Evolutionary conservation across 2,888 invertebrate genomes (phyloP).

Genomic region (Orgyia antiqua): DNA sequence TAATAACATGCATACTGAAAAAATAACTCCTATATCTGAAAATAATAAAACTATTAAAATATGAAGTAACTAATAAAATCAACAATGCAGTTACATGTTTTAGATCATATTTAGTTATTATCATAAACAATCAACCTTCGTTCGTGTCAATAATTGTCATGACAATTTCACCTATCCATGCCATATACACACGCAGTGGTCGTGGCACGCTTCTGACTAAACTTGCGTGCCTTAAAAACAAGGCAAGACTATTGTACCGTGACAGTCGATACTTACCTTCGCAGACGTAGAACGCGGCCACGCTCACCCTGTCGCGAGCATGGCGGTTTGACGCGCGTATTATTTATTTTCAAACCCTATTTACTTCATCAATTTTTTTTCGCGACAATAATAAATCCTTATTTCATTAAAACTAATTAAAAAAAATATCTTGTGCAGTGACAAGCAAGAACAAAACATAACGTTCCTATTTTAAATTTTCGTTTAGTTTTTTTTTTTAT

Average conservation of each 20-base stretch:
- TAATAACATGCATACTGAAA: no score
- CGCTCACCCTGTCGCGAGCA: slow-evolving; percentile 38
- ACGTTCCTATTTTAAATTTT: slow-evolving; percentile 25
- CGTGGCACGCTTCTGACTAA: slow-evolving; percentile 34
- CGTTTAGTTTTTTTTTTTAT: slow-evolving; percentile 10
- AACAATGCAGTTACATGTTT: no score
- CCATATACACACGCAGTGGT: slow-evolving; percentile 13
- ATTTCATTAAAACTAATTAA: slow-evolving; percentile 1
- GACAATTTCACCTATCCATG: slow-evolving; percentile 46
- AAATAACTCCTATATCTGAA: no score
- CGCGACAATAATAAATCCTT: slow-evolving; percentile 3
- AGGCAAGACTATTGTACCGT: slow-evolving; percentile 46
- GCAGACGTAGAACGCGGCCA: slow-evolving; percentile 43
- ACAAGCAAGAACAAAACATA: slow-evolving; percentile 14
- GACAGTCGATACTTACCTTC: slow-evolving; percentile 65
- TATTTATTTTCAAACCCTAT: slow-evolving; percentile 23
- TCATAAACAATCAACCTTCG: background rate
- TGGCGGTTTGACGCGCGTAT: slow-evolving; percentile 53
- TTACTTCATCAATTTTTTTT: no score
- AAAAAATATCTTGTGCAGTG: slow-evolving; percentile 17
- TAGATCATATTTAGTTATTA: no score
- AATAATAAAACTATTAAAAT: no score
- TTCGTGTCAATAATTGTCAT: slow-evolving; percentile 27
- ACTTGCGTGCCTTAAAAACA: slow-evolving; percentile 63
- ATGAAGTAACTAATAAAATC: no score